Base-by-base conservation (phyloP, 2,888 invertebrate species). In the Macaria liturata region DNA sequence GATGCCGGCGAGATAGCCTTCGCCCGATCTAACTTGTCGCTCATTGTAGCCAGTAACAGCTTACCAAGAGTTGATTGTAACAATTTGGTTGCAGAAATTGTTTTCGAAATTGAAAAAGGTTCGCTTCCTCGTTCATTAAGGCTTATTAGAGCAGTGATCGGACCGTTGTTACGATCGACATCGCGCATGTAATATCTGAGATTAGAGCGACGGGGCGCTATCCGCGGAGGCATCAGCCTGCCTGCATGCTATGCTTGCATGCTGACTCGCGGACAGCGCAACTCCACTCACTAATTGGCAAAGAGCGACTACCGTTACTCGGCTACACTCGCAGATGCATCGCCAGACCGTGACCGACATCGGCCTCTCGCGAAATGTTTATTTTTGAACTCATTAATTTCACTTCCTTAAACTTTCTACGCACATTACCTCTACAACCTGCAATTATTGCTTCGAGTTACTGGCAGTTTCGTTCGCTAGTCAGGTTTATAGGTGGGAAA, bases 241-340 rank as follows among this genome's bases (percentile, higher is more conserved):
- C 53, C 56, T 56, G 47, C 52, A 52, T 57, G 59, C 64, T 56
- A 45, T 62, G 61, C 64, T 66, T 40, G 61, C 61, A 64, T 62
- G 62, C 61, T 62, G 64, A 64, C 55, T 59, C 40, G 55, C 49
- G 46, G 55, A 55, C 54, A 49, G 52, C 34, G 43, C 50, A 44
- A 8, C 31, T 55, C 49, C 49, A 56, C 9, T 32, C 70, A 69
- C 78, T 80, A 80, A 80, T 81, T 80, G 75, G 71, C 63, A 59
- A 65, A 57, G 51, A 52, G 46, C 60, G 49, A 59, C 62, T 72
- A 74, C 80, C 79, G 81, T 80, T 81, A 79, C 57, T 56, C 53
- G 52, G 58, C 62, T 67, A 63, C 64, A 69, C 68, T 66, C 64
- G 63, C 68, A 62, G 68, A 64, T 60, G 65, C 68, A 69, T 61